Base-by-base conservation (phyloP, 2,888 invertebrate species). In the Leucania comma region DNA sequence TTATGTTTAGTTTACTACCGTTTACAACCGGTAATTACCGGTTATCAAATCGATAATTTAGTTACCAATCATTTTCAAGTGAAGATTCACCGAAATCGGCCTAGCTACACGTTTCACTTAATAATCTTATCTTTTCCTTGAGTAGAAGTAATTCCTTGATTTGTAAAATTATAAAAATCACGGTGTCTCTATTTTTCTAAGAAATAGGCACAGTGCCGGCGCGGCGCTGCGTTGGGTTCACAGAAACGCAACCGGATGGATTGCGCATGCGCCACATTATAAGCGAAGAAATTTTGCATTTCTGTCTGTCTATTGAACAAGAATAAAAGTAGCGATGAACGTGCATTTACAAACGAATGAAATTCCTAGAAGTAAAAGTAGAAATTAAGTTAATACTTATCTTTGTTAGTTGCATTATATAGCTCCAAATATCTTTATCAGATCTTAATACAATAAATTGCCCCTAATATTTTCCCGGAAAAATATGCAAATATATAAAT, bases 241-340 rank as follows among this genome's bases (percentile, higher is more conserved):
- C 50, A 78, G 85, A 77, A 82, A 56, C 64, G 26, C 51, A 83
- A 85, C 84, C 82, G 84, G 84, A 84, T 76, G 69, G 56, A 38
- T 51, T 42, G 61, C 29, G 84, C 73, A 74, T 84, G 84, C 42
- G 72, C 69, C 75, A 75, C 73, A 78, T 82, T 75, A 50, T 79
- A 71, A 81, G 26, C 68, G 38, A 74, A 26, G 20, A 32, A 32
- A 38, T 77, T 83, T 79, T 72, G 56, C 84, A 79, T 81, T 72
- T 76, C 65, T 71, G 38, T 26, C 57, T 51, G n/a, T 59, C 24
- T 63, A 48, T 60, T 48, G 32, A 24, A 65, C 10, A 62, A 38
- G 3, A 70, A 70, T 70, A 66, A 67, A 51, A 38, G 8, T n/a
- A 46, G 14, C 32, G 26, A 50, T 32, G 26, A 4, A 26, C 24